Evolutionary conservation across 23 tunicate genomes (phyloP).

Genomic region (Aplidium turbinatum): DNA sequence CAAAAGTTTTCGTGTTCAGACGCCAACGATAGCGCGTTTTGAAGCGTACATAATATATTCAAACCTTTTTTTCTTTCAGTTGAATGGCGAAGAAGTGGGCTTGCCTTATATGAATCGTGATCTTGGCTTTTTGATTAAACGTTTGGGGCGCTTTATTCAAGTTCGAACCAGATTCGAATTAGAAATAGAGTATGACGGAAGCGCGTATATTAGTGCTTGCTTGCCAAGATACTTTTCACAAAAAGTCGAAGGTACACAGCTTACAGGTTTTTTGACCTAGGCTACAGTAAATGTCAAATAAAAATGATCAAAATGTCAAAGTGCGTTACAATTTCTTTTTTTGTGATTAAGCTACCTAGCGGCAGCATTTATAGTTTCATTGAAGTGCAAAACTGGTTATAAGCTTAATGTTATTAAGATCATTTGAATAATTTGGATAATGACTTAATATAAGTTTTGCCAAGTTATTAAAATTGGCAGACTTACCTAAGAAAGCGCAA

Average conservation of each 20-base stretch:
- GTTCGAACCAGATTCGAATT: slow-evolving; percentile 30
- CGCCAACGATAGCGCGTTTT: background rate
- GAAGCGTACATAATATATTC: background rate
- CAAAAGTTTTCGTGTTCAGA: background rate
- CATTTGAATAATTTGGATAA: too few relatives aligned
- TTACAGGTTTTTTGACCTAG: too few relatives aligned
- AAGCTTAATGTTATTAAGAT: too few relatives aligned
- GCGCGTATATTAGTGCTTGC: slow-evolving; percentile 32
- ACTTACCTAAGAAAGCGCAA: too few relatives aligned
- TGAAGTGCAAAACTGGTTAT: too few relatives aligned
- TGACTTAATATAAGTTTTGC: too few relatives aligned
- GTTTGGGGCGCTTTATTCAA: slow-evolving; percentile 58
- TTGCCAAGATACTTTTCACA: slow-evolving; percentile 30
- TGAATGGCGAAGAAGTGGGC: slow-evolving; percentile 40
- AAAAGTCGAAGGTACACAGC: slow-evolving; percentile 43
- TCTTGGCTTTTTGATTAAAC: slow-evolving; percentile 29
- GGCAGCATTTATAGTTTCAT: background rate
- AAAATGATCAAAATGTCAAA: too few relatives aligned
- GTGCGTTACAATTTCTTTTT: background rate
- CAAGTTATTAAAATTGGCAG: too few relatives aligned
- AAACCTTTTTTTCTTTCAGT: slow-evolving; percentile 17
- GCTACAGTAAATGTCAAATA: too few relatives aligned
- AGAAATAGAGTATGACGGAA: slow-evolving; percentile 53
- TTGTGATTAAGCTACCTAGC: background rate
- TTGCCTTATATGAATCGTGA: slow-evolving; percentile 49